phyloP scores from a whole-genome alignment of 2,797 vertebrate species.

The Poliocrania exsul region DNA sequence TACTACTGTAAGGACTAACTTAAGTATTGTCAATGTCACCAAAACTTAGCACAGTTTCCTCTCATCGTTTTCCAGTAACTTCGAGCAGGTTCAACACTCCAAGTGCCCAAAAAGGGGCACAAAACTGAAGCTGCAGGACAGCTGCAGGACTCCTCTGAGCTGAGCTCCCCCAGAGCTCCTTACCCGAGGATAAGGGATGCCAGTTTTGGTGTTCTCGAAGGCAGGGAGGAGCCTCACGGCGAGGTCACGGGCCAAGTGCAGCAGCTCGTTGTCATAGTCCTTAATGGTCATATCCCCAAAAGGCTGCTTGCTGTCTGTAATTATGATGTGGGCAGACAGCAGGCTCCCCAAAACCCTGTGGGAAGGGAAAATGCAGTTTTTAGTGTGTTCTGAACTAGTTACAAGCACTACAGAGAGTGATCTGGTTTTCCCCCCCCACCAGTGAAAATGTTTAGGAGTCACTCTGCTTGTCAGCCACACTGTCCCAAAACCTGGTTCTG shows the following conservation, averaged over 20 bases:
- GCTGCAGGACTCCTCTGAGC: rapidly evolving
- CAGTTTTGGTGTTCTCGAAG: slow-evolving; percentile 97
- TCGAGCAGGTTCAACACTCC: neutral
- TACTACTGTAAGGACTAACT: neutral
- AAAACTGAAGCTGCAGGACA: rapidly evolving
- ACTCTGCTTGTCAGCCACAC: neutral
- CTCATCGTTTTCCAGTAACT: neutral
- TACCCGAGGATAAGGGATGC: slow-evolving; percentile 95
- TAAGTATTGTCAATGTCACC: rapidly evolving
- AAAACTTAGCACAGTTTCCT: neutral
- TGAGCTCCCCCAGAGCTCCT: neutral
- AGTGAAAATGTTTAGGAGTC: neutral
- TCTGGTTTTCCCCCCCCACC: neutral
- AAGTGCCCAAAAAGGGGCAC: neutral
- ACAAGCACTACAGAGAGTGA: neutral
- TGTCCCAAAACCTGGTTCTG: neutral
- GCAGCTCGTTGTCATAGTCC: slow-evolving; percentile 91
- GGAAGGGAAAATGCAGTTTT: neutral
- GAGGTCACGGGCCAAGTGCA: slow-evolving; percentile 94
- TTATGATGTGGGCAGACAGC: slow-evolving; percentile 95
- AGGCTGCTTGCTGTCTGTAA: slow-evolving; percentile 92
- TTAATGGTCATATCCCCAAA: slow-evolving; percentile 90
- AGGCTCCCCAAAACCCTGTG: slow-evolving; percentile 93
- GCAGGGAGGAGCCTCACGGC: slow-evolving; percentile 94
- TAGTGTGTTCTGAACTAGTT: neutral